phyloP scores from a whole-genome alignment of 2,888 invertebrate genomes.

The Drosophila borborema region DNA sequence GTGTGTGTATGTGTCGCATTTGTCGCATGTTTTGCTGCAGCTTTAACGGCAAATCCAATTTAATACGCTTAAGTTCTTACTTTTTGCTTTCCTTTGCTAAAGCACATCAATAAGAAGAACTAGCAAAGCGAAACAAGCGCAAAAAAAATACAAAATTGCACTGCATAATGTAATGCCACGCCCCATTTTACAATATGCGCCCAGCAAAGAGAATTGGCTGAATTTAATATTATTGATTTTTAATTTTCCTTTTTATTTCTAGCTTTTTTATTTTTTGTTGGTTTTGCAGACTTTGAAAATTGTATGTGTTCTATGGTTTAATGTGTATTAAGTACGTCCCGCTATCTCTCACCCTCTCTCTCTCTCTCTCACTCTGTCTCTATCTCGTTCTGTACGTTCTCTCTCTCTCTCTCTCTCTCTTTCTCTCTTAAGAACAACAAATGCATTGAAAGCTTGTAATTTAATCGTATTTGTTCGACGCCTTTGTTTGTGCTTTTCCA shows the following conservation, averaged over 20 bases:
- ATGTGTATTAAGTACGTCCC: constrained; percentile 56
- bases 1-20: constrained; percentile 45
- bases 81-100: constrained; percentile 59
- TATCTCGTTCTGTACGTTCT: background rate
- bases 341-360: background rate
- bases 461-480: constrained; percentile 77
- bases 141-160: constrained; percentile 36
- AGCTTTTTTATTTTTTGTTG: constrained; percentile 5
- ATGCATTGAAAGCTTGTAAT: constrained; percentile 69
- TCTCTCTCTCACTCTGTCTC: background rate
- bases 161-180: constrained; percentile 35
- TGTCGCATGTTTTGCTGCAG: constrained; percentile 78
- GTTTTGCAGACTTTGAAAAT: constrained; percentile 71
- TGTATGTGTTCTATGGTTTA: constrained; percentile 58
- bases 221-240: constrained; percentile 79
- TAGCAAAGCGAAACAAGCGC: constrained; percentile 1
- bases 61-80: constrained; percentile 82
- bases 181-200: constrained; percentile 21
- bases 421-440: constrained; percentile 24
- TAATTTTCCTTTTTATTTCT: constrained; percentile 74
- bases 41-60: constrained; percentile 80
- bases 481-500: constrained; percentile 60
- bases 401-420: background rate
- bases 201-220: constrained; percentile 31
- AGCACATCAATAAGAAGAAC: constrained; percentile 28